A percentile compares a stretch with the other conserved stretches of the same genome.
These are phyloP conservation scores for Pogonus chalceus DNA, from an alignment of 1,140 invertebrate genomes.

Conservation along the genomic window DNA sequence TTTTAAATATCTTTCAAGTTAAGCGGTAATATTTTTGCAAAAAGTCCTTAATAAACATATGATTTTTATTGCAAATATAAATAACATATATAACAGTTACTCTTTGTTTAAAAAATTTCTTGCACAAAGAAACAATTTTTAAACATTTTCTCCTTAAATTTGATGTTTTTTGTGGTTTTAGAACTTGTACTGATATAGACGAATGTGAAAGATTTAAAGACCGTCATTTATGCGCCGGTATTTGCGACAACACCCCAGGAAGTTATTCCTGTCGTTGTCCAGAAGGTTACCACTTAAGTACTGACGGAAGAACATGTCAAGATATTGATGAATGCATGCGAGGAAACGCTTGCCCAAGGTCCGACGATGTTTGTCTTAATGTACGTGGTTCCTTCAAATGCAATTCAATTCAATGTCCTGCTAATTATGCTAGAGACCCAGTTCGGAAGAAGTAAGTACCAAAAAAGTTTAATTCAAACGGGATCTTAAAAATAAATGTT, in stretches of 20 bases:
- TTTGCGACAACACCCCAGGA: constrained; percentile 80
- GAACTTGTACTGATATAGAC: constrained; percentile 74
- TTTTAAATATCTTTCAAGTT: too few species aligned
- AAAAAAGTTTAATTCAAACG: background rate
- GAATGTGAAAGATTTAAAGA: constrained; percentile 70
- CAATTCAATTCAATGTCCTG: constrained; percentile 73
- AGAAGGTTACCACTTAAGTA: constrained; percentile 62
- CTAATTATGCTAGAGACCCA: constrained; percentile 63
- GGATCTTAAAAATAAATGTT: constrained; percentile 11
- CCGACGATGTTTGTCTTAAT: constrained; percentile 81
- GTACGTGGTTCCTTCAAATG: constrained; percentile 80
- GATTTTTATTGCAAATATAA: too few species aligned
- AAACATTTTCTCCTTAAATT: background rate
- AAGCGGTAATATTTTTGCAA: background rate
- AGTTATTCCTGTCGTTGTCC: constrained; percentile 83
- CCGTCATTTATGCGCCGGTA: constrained; percentile 65
- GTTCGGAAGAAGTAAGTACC: constrained; percentile 62
- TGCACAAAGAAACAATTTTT: background rate
- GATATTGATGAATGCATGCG: constrained; percentile 84
- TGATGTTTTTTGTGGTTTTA: constrained; percentile 26
- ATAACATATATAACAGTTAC: too few species aligned
- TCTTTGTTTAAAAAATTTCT: too few species aligned
- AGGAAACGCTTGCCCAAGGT: constrained; percentile 47
- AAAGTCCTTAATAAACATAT: too few species aligned
- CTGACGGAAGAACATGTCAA: constrained; percentile 62